phyloP scores from a whole-genome alignment of 2,888 invertebrate genomes.

The Matsumyia berberina region DNA sequence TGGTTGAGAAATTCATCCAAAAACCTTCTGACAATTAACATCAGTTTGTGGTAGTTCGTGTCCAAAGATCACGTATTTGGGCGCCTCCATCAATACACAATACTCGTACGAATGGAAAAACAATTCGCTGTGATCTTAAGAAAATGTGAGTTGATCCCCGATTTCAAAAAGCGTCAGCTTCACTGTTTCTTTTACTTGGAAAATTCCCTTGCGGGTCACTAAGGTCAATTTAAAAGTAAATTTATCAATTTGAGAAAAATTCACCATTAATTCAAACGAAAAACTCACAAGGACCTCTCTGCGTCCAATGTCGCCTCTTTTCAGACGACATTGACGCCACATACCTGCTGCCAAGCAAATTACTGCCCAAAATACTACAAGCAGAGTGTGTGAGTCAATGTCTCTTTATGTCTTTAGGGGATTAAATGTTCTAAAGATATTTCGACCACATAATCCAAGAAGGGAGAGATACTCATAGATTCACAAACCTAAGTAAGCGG shows the following conservation, averaged over 20 bases:
- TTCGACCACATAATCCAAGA: conserved; percentile 70
- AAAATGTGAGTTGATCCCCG: too few species aligned
- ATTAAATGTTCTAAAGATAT: conserved; percentile 73
- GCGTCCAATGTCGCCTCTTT: background rate
- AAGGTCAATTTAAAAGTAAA: conserved; percentile 41
- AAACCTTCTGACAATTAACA: too few species aligned
- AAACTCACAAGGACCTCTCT: conserved; percentile 7
- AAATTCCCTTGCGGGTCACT: too few species aligned
- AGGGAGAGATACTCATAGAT: conserved; percentile 57
- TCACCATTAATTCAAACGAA: conserved; percentile 16
- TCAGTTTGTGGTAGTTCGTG: too few species aligned
- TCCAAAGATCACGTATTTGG: too few species aligned
- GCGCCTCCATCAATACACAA: too few species aligned
- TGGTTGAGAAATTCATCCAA: too few species aligned
- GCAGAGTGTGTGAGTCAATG: conserved; percentile 52
- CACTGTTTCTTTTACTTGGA: too few species aligned
- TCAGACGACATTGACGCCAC: background rate
- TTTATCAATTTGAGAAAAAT: conserved; percentile 15
- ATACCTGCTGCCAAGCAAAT: conserved; percentile 13
- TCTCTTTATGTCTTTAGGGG: conserved; percentile 68
- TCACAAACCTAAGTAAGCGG: conserved; percentile 74
- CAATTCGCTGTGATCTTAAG: too few species aligned
- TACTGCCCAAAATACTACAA: conserved; percentile 6
- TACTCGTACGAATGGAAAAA: too few species aligned
- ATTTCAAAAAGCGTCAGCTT: too few species aligned